A percentile compares a stretch with the other conserved stretches of the same genome.
Evolutionary conservation across 2,888 invertebrate species (phyloP).

Genomic region (Melikaiella ostensackeni): DNA sequence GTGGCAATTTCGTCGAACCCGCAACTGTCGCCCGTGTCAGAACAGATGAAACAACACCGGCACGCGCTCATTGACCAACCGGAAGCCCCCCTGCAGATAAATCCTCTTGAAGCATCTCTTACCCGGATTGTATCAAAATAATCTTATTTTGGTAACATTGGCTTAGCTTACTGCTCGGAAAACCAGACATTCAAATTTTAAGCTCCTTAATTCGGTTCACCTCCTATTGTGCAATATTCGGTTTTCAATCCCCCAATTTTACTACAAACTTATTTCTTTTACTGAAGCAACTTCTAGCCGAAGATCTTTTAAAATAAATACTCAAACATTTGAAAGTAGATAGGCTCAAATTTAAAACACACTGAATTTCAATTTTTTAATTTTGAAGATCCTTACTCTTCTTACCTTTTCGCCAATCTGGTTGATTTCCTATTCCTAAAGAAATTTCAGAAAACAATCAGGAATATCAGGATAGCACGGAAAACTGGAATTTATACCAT

Average conservation of each 20-base stretch:
- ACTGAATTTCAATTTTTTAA: too few species aligned
- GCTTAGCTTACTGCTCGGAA: conserved; percentile 10
- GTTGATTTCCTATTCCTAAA: too few species aligned
- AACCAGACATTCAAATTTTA: conserved; percentile 9
- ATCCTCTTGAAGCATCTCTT: conserved; percentile 42
- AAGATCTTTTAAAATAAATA: background rate
- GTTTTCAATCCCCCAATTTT: background rate
- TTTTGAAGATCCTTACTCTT: too few species aligned
- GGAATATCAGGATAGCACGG: too few species aligned
- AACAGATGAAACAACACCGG: conserved; percentile 68
- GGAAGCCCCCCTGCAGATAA: conserved; percentile 56
- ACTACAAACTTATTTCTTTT: background rate
- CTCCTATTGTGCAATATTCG: background rate
- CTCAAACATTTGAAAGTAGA: too few species aligned
- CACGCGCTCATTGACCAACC: conserved; percentile 60
- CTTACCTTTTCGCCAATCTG: too few species aligned
- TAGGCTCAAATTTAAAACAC: too few species aligned
- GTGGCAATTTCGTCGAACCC: conserved; percentile 39
- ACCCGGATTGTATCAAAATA: conserved; percentile 44
- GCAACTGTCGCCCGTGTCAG: conserved; percentile 50
- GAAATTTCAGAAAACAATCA: too few species aligned
- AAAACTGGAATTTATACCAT: too few species aligned
- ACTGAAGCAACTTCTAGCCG: background rate
- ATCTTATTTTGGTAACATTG: conserved; percentile 41
- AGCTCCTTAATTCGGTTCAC: background rate